Percentiles rank a stretch among this genome's conserved stretches.
Conservation (phyloP, 2,797 vertebrate species). For the Threskiornis aethiopicus region DNA sequence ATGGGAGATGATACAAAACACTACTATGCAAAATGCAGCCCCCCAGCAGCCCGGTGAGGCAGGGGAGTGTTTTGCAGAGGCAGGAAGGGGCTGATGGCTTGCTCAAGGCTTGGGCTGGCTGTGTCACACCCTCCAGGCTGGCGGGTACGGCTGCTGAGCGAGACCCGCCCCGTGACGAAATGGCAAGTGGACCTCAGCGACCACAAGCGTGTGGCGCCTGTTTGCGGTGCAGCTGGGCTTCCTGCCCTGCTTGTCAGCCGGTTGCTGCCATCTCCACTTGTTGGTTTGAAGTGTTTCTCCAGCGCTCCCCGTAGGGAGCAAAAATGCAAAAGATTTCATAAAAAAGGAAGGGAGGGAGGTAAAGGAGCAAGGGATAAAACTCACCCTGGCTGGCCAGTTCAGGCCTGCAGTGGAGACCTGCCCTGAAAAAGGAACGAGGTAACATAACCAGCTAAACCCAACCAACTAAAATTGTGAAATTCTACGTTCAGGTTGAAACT, state of each 20-base stretch:
- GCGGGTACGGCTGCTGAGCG: fast-evolving
- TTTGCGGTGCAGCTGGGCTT: background rate
- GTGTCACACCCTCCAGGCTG: background rate
- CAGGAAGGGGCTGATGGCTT: background rate
- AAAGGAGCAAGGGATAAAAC: background rate
- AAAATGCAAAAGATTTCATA: background rate
- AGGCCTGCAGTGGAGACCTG: background rate
- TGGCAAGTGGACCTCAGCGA: background rate
- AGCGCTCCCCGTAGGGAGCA: background rate
- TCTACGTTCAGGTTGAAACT: background rate
- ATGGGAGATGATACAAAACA: background rate
- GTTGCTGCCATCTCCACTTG: fast-evolving
- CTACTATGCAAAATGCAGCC: background rate
- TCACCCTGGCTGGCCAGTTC: fast-evolving
- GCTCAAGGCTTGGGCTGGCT: background rate
- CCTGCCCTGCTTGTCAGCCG: background rate
- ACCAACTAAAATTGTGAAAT: fast-evolving
- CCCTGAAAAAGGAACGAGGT: background rate
- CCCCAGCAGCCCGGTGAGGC: background rate
- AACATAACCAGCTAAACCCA: background rate
- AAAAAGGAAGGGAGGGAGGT: background rate
- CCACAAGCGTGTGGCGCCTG: fast-evolving
- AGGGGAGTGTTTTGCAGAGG: background rate
- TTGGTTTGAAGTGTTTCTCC: background rate
- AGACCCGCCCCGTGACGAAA: fast-evolving